Conservation (phyloP, 2,797 vertebrate genomes). For the Anabacerthia variegaticeps region DNA sequence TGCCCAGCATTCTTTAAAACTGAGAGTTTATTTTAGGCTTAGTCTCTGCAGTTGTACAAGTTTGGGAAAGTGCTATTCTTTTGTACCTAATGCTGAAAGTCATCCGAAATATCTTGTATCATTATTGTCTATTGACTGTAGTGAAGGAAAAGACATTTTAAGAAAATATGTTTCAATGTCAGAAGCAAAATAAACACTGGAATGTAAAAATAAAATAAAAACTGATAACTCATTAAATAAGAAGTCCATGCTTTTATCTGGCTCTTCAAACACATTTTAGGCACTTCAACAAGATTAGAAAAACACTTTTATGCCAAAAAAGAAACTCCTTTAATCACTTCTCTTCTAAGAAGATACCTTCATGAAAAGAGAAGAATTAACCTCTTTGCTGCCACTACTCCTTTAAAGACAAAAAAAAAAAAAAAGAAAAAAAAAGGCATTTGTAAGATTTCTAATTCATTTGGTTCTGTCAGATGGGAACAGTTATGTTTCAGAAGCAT, state of each 20-base stretch:
- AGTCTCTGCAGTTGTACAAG: neutral
- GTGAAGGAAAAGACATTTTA: slow-evolving; percentile 6
- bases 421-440: neutral
- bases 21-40: neutral
- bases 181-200: slow-evolving; percentile 56
- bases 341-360: slow-evolving; percentile 55
- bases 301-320: slow-evolving; percentile 60
- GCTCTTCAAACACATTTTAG: slow-evolving; percentile 68
- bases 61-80: neutral
- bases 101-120: neutral
- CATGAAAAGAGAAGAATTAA: slow-evolving; percentile 60
- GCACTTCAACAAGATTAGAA: slow-evolving; percentile 67
- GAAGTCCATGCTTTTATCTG: slow-evolving; percentile 56
- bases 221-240: slow-evolving; percentile 62
- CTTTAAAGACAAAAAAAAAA: neutral
- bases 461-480: slow-evolving; percentile 14
- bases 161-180: slow-evolving; percentile 31
- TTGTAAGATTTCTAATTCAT: slow-evolving; percentile 37
- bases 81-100: neutral
- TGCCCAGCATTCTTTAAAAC: neutral
- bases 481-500: slow-evolving; percentile 34
- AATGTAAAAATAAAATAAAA: neutral
- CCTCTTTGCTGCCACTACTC: slow-evolving; percentile 40
- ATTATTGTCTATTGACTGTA: neutral
- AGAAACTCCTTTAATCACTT: slow-evolving; percentile 62